Evolutionary conservation across 92 coral and sea anemone species (phyloP), one percentile per base, ranked within the genome.

Genomic region (Porites lobata): DNA sequence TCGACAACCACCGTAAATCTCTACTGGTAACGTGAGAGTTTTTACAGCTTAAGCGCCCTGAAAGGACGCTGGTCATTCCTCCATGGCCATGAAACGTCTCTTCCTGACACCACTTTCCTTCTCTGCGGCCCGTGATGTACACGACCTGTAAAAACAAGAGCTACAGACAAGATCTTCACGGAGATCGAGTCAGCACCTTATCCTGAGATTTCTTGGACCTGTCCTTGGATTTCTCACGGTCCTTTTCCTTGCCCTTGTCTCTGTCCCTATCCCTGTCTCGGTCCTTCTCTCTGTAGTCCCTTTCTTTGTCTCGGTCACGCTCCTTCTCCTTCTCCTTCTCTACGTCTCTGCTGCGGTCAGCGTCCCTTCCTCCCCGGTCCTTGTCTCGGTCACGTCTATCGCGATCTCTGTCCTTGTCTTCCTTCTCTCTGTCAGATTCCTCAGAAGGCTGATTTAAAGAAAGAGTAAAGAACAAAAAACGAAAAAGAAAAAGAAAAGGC

Each of bases 381-480:
- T 72, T 89, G 22, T 94, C 92, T 65, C 89, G 83, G 10, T 85
- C 89, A 11, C 89, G 91, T 56, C 90, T 85, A 18, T 85, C 93
- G 59, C 75, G 70, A 1, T 92, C 96, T 53, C 73, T 77, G 22
- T 91, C 90, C 65, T 72, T 81, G 57, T 78, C 93, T 21, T 95
- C 98, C 80, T 92, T 97, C 65, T 94, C 98, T 17, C 96, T 86
- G 19, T 95, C 99, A 2, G 99, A 97, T 47, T 93, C 99, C 2
- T 92, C 94, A 7, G 97, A 90, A 17, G 98, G 98, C 98, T 94
- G 79, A 14, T 82, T 54, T 11, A n/a, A 65, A 64, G 77, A 50
- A 84, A 22, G 68, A 21, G 5, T 38, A 8, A 63, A 38, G 5
- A 10, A 56, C 14, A 10, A 56, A 10, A 29, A 29, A 29, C 0